Percentiles rank a stretch among this genome's conserved stretches.
These are phyloP conservation scores for Varanus komodoensis DNA, from an alignment of 2,113 vertebrate species.

Conservation along the genomic window DNA sequence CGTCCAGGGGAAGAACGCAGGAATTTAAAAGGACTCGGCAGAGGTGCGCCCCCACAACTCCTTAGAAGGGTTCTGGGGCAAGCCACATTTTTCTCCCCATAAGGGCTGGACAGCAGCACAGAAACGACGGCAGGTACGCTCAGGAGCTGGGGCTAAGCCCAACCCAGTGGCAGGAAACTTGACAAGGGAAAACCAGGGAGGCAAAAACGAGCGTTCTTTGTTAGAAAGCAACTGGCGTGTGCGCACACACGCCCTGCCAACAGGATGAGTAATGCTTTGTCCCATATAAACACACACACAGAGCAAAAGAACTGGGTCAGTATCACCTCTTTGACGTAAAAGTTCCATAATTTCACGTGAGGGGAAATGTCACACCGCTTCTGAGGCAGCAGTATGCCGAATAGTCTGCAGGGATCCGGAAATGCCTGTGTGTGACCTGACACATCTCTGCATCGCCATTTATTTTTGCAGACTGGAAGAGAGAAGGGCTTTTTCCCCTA, in stretches of 20 bases:
- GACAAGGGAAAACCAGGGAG: background rate
- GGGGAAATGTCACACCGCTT: background rate
- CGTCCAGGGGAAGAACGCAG: background rate
- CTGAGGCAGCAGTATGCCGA: background rate
- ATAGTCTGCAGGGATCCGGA: background rate
- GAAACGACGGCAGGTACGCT: accelerated
- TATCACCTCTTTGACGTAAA: background rate
- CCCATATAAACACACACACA: background rate
- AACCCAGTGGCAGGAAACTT: background rate
- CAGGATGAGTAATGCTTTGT: background rate
- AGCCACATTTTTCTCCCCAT: background rate
- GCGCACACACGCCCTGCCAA: background rate
- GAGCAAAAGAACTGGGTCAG: background rate
- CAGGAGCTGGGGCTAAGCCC: background rate
- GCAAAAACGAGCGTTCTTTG: background rate
- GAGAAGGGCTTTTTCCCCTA: background rate
- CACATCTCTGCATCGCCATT: background rate
- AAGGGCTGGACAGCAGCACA: background rate
- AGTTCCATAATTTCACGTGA: background rate
- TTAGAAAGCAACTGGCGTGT: background rate
- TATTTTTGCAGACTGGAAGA: background rate
- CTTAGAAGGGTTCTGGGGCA: no score
- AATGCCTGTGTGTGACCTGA: background rate
- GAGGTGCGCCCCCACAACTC: background rate
- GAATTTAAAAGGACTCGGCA: no score